phyloP scores from a whole-genome alignment of 2,888 invertebrate species.

The Exocentrus adspersus region DNA sequence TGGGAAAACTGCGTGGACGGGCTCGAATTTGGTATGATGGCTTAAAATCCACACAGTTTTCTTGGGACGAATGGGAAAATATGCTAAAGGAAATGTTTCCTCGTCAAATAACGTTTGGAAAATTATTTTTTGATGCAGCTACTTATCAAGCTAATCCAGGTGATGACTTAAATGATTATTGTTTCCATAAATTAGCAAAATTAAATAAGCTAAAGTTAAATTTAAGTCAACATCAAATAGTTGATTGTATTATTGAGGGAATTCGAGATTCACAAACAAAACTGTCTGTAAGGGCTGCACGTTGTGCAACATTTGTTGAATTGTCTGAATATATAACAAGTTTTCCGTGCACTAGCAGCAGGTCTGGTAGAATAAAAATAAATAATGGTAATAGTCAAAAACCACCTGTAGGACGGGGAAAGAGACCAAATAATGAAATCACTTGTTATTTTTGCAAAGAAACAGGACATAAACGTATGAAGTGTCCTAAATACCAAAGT shows the following conservation, averaged over 20 bases:
- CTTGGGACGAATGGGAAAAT: neutral
- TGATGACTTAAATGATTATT: conserved; percentile 2
- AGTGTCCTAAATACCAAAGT: conserved; percentile 1
- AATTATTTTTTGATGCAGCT: neutral
- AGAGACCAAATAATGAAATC: neutral
- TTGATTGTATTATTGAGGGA: conserved; percentile 5
- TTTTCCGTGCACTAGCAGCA: neutral
- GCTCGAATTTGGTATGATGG: too few relatives aligned
- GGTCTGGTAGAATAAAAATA: neutral
- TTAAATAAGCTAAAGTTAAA: conserved; percentile 4
- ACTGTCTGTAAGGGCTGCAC: neutral
- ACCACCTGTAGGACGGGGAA: neutral
- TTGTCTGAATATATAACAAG: conserved; percentile 5
- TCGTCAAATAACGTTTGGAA: too few relatives aligned
- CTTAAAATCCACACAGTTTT: neutral
- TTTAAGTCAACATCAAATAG: neutral
- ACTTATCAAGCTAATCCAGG: neutral
- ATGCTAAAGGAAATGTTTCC: neutral
- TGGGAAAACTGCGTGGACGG: neutral
- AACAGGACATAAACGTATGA: neutral
- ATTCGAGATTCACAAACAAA: neutral
- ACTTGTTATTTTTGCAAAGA: neutral
- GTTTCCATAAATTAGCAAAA: conserved; percentile 7
- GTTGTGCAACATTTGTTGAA: neutral
- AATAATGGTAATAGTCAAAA: neutral